Conservation (phyloP, 1,140 invertebrate species). For the Drosophila burlai region DNA sequence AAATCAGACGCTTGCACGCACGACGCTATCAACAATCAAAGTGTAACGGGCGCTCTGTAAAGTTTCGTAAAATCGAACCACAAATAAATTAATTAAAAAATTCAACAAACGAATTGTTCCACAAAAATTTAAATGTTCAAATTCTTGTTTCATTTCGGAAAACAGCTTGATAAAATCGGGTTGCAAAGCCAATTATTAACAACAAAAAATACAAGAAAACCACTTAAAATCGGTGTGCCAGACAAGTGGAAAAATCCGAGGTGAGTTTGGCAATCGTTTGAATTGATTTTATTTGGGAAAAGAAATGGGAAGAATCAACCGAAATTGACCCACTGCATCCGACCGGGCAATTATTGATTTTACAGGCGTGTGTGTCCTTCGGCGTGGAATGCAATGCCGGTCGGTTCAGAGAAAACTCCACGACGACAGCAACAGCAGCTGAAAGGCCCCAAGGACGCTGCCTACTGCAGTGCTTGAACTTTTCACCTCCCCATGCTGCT, state of each 20-base stretch:
- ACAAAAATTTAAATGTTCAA: constrained; percentile 7
- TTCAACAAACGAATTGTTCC: constrained; percentile 11
- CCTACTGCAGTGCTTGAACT: constrained; percentile 64
- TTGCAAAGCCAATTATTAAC: constrained; percentile 5
- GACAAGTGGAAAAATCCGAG: constrained; percentile 64
- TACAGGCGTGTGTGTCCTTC: constrained; percentile 68
- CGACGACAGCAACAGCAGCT: constrained; percentile 34
- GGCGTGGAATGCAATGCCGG: constrained; percentile 50
- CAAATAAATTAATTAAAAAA: background rate
- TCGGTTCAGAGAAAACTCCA: constrained; percentile 27
- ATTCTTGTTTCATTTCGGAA: constrained; percentile 46
- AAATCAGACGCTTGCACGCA: constrained; percentile 36
- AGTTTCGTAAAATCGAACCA: constrained; percentile 26
- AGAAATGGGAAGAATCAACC: background rate
- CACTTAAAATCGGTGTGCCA: constrained; percentile 22
- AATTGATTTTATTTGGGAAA: constrained; percentile 24
- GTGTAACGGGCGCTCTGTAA: constrained; percentile 37
- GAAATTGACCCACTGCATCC: constrained; percentile 33
- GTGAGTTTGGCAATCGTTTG: constrained; percentile 61
- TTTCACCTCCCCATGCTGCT: constrained; percentile 45
- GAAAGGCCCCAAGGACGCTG: constrained; percentile 59
- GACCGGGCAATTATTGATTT: constrained; percentile 65
- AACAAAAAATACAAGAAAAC: constrained; percentile 20
- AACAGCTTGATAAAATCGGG: constrained; percentile 39
- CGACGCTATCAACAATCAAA: constrained; percentile 45